Evolutionary conservation across 1,140 invertebrate genomes (phyloP), one percentile per base, ranked within the genome.

Genomic region (Lasioglossum baleicum): DNA sequence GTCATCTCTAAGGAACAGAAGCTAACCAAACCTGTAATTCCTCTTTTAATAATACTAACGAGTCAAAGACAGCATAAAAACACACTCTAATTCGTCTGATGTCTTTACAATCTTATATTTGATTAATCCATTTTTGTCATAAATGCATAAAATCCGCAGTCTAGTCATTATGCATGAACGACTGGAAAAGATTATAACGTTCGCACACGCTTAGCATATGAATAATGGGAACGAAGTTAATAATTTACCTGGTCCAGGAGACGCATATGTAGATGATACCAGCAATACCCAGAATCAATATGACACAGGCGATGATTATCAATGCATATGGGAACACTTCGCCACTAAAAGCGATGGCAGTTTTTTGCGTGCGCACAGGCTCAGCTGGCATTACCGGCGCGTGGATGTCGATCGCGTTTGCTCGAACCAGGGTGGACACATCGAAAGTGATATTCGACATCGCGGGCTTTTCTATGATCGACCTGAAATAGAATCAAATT

Each of bases 241-340:
- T 20, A 75, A 80, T 93, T 94, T 92, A 97, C 97, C 96, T 97
- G 73, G 97, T 97, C 97, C 97, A 98, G 0, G 97, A 97, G 61
- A 98, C 95, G 89, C 98, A 98, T 48, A 98, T 97, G 89, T 98
- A 98, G 44, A 98, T 95, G 56, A 98, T 98, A 17, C 97, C 97
- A 71, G 96, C 96, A 20, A 96, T 94, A 4, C 97, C 97, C 31
- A 98, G 94, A 6, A 98, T 94, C 22, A 98, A 95, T 72, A 99
- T 98, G 22, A 98, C 95, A 56, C 95, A 96, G 0, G 97, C 97
- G 26, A 98, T 95, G 31, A 97, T 95, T 68, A 99, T 96, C 8
- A 98, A 93, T 8, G 97, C 97, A 70, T 97, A 97, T 11, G 97
- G 97, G 86, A 98, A 97, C 7, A 97, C 96, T 79, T 96, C 96